Evolutionary conservation across 2,797 vertebrate species (phyloP).

Genomic region (Anabacerthia variegaticeps): DNA sequence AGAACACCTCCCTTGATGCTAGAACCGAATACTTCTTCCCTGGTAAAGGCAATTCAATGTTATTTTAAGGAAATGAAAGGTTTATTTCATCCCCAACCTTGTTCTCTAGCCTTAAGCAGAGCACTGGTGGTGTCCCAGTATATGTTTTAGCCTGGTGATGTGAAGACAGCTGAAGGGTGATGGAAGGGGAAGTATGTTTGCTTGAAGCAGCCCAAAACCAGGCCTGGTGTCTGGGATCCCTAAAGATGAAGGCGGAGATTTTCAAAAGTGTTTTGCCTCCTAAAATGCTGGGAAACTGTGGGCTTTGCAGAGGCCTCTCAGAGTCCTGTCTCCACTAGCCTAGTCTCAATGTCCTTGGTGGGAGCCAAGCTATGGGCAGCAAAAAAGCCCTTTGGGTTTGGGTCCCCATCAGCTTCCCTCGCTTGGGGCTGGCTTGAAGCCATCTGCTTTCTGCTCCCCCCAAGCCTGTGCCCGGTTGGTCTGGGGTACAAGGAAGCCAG

Average conservation of each 20-base stretch:
- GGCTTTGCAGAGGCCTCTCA: background rate
- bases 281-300: fast-evolving
- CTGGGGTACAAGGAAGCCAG: fast-evolving
- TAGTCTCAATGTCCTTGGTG: fast-evolving
- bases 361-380: fast-evolving
- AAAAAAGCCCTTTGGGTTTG: background rate
- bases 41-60: conserved; percentile 28
- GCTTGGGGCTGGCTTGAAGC: background rate
- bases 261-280: background rate
- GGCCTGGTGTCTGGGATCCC: background rate
- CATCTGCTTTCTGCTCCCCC: background rate
- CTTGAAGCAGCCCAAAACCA: background rate
- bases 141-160: background rate
- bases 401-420: background rate
- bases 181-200: background rate
- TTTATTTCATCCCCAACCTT: background rate
- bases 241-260: background rate
- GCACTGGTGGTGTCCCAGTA: background rate
- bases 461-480: background rate
- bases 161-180: background rate
- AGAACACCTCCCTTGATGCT: conserved; percentile 60
- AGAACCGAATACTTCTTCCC: conserved; percentile 13
- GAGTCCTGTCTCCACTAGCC: background rate
- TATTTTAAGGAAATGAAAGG: background rate
- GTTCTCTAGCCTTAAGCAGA: background rate